These are phyloP conservation scores for Geopemphigus sp. DNA, from an alignment of 1,140 invertebrate species.

Conservation along the genomic window DNA sequence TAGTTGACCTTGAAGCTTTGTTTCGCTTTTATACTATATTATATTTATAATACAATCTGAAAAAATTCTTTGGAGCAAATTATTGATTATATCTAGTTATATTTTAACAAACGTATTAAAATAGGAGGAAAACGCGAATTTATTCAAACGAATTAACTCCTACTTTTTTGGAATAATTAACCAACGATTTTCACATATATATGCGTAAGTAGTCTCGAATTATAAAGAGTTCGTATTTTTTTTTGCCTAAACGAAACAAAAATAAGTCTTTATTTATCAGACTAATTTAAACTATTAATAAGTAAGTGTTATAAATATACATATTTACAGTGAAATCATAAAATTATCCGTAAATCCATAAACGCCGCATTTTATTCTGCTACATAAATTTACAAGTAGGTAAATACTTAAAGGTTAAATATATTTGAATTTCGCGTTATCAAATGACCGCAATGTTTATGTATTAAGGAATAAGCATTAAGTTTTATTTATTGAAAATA, in stretches of 20 bases:
- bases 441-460: too few relatives aligned
- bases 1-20: neutral
- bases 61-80: too few relatives aligned
- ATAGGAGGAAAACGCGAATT: neutral
- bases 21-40: too few relatives aligned
- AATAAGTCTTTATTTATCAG: neutral
- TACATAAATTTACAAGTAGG: too few relatives aligned
- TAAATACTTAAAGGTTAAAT: too few relatives aligned
- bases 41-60: too few relatives aligned
- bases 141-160: neutral
- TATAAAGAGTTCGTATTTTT: neutral
- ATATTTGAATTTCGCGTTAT: too few relatives aligned
- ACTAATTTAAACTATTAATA: neutral
- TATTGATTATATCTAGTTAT: neutral
- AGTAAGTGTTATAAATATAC: slow-evolving; percentile 12
- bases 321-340: neutral
- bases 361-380: too few relatives aligned
- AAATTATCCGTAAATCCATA: neutral
- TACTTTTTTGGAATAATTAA: neutral
- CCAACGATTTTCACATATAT: slow-evolving; percentile 2
- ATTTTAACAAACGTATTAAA: neutral
- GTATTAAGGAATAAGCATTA: too few relatives aligned
- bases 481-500: too few relatives aligned
- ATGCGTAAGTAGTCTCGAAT: neutral
- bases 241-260: neutral